phyloP scores from a whole-genome alignment of 2,888 invertebrate species.

The Pyralis farinalis region DNA sequence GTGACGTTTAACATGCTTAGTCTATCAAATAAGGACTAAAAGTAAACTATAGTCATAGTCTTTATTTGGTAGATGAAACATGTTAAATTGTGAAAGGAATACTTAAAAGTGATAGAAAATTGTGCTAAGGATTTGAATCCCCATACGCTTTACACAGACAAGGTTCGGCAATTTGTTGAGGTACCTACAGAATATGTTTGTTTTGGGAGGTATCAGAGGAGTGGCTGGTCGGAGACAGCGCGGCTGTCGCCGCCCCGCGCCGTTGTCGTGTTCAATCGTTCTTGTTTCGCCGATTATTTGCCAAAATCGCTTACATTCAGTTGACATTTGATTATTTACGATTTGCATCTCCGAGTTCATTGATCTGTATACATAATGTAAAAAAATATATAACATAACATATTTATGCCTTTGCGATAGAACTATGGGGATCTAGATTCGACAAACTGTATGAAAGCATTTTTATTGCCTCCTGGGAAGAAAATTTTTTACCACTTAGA shows the following conservation, averaged over 20 bases:
- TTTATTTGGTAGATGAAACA: too few species aligned
- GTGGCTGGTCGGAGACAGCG: constrained; percentile 41
- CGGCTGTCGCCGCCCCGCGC: constrained; percentile 47
- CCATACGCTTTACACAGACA: constrained; percentile 7
- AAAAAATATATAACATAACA: too few species aligned
- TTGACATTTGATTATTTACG: constrained; percentile 6
- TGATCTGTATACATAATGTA: background rate
- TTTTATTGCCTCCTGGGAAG: too few species aligned
- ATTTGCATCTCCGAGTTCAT: constrained; percentile 9
- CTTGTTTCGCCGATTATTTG: constrained; percentile 42
- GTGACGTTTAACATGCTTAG: too few species aligned
- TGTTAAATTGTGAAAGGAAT: too few species aligned
- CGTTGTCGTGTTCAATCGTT: constrained; percentile 47
- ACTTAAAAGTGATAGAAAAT: too few species aligned
- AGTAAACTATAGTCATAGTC: too few species aligned
- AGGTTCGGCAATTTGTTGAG: constrained; percentile 11
- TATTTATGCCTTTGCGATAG: too few species aligned
- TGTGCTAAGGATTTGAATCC: too few species aligned
- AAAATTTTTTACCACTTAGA: too few species aligned
- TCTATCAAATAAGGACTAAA: background rate
- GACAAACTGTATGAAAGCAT: too few species aligned
- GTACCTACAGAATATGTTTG: constrained; percentile 24
- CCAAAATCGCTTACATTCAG: constrained; percentile 32
- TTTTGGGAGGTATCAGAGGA: constrained; percentile 38
- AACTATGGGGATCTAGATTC: too few species aligned